Evolutionary conservation across 1,140 invertebrate genomes (phyloP).

Genomic region (Daktulosphaira vitifoliae): DNA sequence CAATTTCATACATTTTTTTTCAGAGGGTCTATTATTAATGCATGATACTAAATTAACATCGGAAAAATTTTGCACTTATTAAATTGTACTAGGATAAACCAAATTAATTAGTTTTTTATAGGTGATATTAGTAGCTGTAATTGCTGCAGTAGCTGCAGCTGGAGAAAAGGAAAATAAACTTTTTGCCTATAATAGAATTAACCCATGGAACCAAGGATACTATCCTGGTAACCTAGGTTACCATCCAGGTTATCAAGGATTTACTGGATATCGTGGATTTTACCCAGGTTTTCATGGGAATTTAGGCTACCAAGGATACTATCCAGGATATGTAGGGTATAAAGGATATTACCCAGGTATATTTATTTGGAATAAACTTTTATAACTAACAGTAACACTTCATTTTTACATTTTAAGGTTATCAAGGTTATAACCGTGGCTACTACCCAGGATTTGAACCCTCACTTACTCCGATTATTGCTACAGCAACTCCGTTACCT

Average conservation of each 20-base stretch:
- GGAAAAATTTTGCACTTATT: too few relatives aligned
- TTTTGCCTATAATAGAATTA: neutral
- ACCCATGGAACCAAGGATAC: neutral
- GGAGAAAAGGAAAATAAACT: neutral
- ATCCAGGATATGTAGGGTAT: neutral
- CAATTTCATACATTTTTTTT: too few relatives aligned
- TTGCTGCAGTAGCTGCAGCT: neutral
- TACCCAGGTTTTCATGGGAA: neutral
- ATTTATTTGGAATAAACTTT: neutral
- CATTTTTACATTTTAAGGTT: neutral
- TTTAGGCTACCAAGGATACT: neutral
- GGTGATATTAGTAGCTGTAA: constrained; percentile 9
- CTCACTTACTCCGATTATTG: too few relatives aligned
- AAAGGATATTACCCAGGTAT: neutral
- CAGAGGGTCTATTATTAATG: too few relatives aligned
- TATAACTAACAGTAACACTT: neutral
- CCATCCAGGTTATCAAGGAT: neutral
- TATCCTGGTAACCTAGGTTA: too few relatives aligned
- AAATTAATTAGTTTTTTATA: neutral
- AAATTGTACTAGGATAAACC: too few relatives aligned
- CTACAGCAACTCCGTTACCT: too few relatives aligned
- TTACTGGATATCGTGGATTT: neutral
- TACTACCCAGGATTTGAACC: constrained; percentile 10
- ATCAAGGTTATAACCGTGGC: constrained; percentile 8
- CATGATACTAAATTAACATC: too few relatives aligned